These are phyloP conservation scores for Bombus soroeensis DNA, from an alignment of 1,140 invertebrate genomes.

Conservation along the genomic window DNA sequence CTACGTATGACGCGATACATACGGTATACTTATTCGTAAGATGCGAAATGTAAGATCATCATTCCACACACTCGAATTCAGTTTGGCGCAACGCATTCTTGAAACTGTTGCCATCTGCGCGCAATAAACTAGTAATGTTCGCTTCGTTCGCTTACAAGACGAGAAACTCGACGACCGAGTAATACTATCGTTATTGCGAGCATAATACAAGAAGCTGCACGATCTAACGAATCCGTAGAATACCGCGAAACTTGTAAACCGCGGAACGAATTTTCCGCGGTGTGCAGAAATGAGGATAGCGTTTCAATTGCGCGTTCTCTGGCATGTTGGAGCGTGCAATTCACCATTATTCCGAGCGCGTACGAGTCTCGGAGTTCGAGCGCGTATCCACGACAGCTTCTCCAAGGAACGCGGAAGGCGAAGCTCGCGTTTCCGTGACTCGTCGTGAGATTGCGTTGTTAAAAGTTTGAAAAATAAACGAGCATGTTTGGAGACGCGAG, in stretches of 20 bases:
- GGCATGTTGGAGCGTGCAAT: background rate
- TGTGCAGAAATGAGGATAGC: background rate
- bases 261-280: background rate
- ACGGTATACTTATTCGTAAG: too few species aligned
- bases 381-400: background rate
- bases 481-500: background rate
- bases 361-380: too few species aligned
- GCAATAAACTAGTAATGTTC: background rate
- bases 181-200: constrained; percentile 22
- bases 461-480: constrained; percentile 60
- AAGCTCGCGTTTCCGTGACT: constrained; percentile 18
- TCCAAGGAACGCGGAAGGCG: background rate
- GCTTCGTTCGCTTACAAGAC: background rate
- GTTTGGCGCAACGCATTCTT: background rate
- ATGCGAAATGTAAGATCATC: too few species aligned
- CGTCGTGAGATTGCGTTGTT: constrained; percentile 51
- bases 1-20: too few species aligned
- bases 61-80: too few species aligned
- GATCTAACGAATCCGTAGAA: background rate
- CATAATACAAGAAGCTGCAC: background rate
- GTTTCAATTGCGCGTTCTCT: background rate
- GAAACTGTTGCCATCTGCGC: too few species aligned
- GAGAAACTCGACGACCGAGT: constrained; percentile 1
- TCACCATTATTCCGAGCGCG: background rate
- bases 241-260: background rate